These are phyloP conservation scores for Propsilocerus akamusi DNA, from an alignment of 1,140 invertebrate genomes.

Conservation along the genomic window DNA sequence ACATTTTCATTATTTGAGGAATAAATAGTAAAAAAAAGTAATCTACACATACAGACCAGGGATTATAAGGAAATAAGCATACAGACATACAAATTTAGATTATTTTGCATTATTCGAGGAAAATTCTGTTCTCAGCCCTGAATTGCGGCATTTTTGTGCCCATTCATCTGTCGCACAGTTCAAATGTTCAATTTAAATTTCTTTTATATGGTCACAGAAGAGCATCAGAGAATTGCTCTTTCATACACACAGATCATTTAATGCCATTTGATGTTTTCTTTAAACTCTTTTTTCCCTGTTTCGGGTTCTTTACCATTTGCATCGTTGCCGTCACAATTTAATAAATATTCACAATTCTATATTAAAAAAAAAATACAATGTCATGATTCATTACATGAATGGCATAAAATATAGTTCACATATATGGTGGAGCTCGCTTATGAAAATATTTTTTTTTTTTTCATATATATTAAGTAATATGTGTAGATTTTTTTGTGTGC, in stretches of 20 bases:
- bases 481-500: background rate
- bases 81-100: background rate
- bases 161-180: slow-evolving; percentile 2
- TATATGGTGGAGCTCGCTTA: background rate
- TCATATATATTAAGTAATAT: background rate
- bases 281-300: background rate
- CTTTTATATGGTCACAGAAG: background rate
- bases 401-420: slow-evolving; percentile 3
- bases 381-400: slow-evolving; percentile 4
- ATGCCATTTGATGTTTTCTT: too few relatives aligned
- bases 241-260: too few relatives aligned
- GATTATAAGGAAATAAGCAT: background rate
- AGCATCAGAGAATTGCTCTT: background rate
- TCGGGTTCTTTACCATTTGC: background rate
- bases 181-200: background rate
- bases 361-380: background rate
- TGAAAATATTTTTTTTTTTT: background rate
- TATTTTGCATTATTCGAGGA: too few relatives aligned
- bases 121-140: background rate
- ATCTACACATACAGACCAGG: background rate
- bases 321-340: background rate
- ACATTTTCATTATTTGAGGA: background rate
- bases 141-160: background rate
- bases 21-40: background rate
- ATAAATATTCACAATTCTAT: slow-evolving; percentile 3